Base-by-base conservation (phyloP, 2,113 vertebrate species). In the Megaleporinus macrocephalus region DNA sequence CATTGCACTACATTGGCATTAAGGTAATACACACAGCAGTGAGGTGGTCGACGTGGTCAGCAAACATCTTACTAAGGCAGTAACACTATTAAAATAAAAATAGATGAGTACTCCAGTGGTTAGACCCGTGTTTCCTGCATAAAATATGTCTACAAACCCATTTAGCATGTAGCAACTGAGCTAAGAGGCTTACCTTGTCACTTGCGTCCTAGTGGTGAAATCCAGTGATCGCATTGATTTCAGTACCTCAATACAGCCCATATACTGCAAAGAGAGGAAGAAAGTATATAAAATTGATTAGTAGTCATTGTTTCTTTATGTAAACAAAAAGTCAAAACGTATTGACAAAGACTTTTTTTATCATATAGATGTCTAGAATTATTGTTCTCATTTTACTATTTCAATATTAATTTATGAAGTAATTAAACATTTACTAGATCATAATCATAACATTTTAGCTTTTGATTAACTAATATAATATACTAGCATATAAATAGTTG, bases 201-300 rank as follows among this genome's bases (percentile, higher is more conserved):
- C 97, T 87, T 98, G 98, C 1, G 98, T 99, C 59, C 97, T 92
- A 0, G 97, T 99, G 90, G 93, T 97, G 89, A 99, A 99, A 87
- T 99, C 97, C 69, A 99, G 91, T 16, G 97, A 98, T 24, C 98
- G 94, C 97, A 99, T 99, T 18, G 98, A 99, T 62, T 96, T 96
- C 62, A 97, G 88, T 62, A 99, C 97, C 88, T 98, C 96, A 0
- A 99, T 98, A 88, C 98, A 99, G 78, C 98, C 97, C 97, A 99
- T 97, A 90, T 99, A 99, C 97, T 99, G 88, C 0, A 82, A 80
- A 76, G 65, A 85, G 68, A 73, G 14, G 26, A 0, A 73, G 78
- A 15, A 81, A 16, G 76, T 0, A 41, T 0, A 30, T 41, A 14
- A 0, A 62, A 20, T 4, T 20, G 44, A 27, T 68, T 7, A 44